These are phyloP conservation scores for Coronaproctus castanopsis DNA, from an alignment of 2,888 invertebrate species.

Conservation along the genomic window DNA sequence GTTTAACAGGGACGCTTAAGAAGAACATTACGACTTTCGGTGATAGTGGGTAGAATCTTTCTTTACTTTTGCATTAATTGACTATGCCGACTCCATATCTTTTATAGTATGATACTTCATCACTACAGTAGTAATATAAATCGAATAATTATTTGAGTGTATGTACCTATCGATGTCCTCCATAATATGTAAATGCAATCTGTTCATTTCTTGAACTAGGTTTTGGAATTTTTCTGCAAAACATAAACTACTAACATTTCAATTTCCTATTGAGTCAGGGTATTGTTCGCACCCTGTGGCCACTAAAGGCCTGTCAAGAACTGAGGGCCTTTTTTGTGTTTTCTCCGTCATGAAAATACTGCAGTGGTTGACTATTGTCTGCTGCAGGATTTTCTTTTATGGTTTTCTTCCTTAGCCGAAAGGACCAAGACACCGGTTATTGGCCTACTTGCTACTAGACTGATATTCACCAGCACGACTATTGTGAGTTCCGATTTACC, in stretches of 20 bases:
- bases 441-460: too few relatives aligned
- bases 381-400: too few relatives aligned
- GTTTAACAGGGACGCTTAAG: not conserved
- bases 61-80: not conserved
- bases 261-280: constrained; percentile 10
- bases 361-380: too few relatives aligned
- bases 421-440: too few relatives aligned
- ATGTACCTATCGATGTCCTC: constrained; percentile 2
- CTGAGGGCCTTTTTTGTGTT: too few relatives aligned
- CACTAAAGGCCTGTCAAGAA: too few relatives aligned
- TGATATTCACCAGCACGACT: too few relatives aligned
- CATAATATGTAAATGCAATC: constrained; percentile 8
- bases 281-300: too few relatives aligned
- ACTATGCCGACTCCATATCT: not conserved
- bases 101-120: constrained; percentile 8
- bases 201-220: constrained; percentile 10
- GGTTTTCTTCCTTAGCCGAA: too few relatives aligned
- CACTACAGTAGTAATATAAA: constrained; percentile 14
- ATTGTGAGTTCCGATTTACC: too few relatives aligned
- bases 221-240: constrained; percentile 10
- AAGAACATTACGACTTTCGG: not conserved
- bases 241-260: constrained; percentile 6
- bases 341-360: too few relatives aligned
- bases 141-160: not conserved
- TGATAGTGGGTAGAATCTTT: not conserved